Base-by-base conservation (phyloP, 2,888 invertebrate species). In the Nemapogon koenigi region DNA sequence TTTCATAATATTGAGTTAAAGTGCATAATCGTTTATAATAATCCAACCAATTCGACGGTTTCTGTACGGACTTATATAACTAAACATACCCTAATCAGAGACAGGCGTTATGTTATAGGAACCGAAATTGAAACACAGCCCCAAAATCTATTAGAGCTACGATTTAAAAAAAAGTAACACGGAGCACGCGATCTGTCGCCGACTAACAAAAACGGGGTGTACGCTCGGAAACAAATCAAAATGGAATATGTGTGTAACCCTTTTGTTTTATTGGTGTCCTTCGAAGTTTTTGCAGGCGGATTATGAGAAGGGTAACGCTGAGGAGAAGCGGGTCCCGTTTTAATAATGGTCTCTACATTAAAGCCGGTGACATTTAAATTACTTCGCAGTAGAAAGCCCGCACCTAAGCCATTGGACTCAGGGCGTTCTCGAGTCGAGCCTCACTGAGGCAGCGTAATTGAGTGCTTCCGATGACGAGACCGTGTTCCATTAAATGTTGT, bases 371-470 rank as follows among this genome's bases (percentile, higher is more conserved):
- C 39, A 35, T 35, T 39, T 39, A 39, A 39, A 39, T 39, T 35
- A 35, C 39, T 39, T 18, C 16, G 11, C 13, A 8, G 27, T 11
- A 18, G 16, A 30, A 29, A 46, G 46, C 43, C 35, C 41, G 45
- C 29, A 27, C 29, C 16, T 36, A 16, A 26, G 36, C 36, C 36
- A 25, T 31, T 11, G 28, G 32, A n/a, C 7, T n/a, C 16, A 17
- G 32, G n/a, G 10, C 4, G 6, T 10, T n/a, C 28, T 27, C 28
- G 28, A 27, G 31, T 30, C 10, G n/a, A 25, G 35, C 41, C 43
- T 55, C 57, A 57, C 55, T 61, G 62, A 62, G 69, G 65, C 61
- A 59, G 58, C 52, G 49, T 67, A 69, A 70, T 70, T 68, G 62
- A 72, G 69, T 62, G 57, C 62, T 64, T 69, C 68, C 64, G 60